Conservation (phyloP, 2,113 vertebrate species). For the Elaphurus davidianus region DNA sequence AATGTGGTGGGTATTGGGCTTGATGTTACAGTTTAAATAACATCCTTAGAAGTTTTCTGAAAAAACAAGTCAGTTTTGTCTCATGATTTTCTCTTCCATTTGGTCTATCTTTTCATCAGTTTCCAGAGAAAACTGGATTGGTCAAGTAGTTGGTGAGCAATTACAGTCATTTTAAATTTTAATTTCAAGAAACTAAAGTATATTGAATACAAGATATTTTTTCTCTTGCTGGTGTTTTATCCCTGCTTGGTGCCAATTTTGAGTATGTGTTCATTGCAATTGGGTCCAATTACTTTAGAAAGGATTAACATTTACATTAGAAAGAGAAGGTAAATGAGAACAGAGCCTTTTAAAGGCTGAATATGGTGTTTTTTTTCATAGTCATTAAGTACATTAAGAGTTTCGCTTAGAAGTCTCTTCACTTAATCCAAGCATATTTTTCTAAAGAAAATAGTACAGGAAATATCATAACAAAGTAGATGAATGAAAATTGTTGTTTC, state of each 20-base stretch:
- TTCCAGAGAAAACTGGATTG: conserved; percentile 23
- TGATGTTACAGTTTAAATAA: not conserved
- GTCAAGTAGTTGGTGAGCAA: conserved; percentile 19
- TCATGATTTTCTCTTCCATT: not conserved
- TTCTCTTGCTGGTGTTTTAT: not conserved
- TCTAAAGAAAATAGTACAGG: not conserved
- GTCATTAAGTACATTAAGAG: not conserved
- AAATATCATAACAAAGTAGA: not conserved
- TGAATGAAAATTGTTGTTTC: not conserved
- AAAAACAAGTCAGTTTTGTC: not conserved
- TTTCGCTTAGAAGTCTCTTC: not conserved
- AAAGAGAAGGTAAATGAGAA: conserved; percentile 52
- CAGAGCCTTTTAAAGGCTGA: not conserved
- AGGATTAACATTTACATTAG: conserved; percentile 42
- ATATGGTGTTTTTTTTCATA: not conserved
- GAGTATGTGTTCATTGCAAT: not conserved
- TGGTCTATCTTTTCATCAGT: not conserved
- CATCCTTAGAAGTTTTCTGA: not conserved
- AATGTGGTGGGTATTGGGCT: not conserved
- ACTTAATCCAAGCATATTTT: conserved; percentile 10
- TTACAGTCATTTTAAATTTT: conserved; percentile 54
- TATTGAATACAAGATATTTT: conserved; percentile 1
- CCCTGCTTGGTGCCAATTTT: not conserved
- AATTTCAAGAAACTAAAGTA: conserved; percentile 46
- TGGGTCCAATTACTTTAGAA: conserved; percentile 7